Base-by-base conservation (phyloP, 2,113 vertebrate species). In the Megaceryle torquata region DNA sequence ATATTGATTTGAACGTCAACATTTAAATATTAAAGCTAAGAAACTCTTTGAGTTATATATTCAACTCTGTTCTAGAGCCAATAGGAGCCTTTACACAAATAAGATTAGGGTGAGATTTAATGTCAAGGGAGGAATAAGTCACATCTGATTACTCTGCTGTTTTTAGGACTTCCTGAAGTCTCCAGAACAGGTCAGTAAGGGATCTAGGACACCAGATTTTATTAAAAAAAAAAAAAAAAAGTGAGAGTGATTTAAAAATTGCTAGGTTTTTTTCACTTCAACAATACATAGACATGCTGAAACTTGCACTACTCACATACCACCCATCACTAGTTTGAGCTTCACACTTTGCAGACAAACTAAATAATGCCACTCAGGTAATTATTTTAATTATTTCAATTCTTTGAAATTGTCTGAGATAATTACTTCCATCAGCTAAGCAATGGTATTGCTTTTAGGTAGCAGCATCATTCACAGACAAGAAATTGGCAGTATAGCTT, bases 331-430 rank as follows among this genome's bases (percentile, higher is more conserved):
- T 57, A 48, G 13, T 50, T 91, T 83, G 46, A 86, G 37, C 37
- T 61, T 86, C 50, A 61, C 21, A 65, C 11, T 82, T 91, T 26
- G 7, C 46, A 90, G 76, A n/a, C n/a, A 90, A 91, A 59, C 37
- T 93, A 41, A 90, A 28, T 76, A 79, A 61, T 2, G 11, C 16
- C 41, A 83, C 75, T 80, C 9, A 28, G 43, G 75, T 57, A 72
- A 93, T 89, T 91, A 68, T 60, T 93, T 67, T 21, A 78, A 91
- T 91, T 78, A 78, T 88, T 83, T 85, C 53, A 65, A 31, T 61
- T 78, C 25, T 92, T 90, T 91, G 65, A 91, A 92, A 79, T 26
- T 67, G 21, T 56, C 51, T 91, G 60, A 83, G 60, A 63, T 51
- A 91, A 93, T 74, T 90, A 63, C 15, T 72, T 85, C 48, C 25